Conservation (phyloP, 1,140 invertebrate genomes). For the Drosophila suzukii region DNA sequence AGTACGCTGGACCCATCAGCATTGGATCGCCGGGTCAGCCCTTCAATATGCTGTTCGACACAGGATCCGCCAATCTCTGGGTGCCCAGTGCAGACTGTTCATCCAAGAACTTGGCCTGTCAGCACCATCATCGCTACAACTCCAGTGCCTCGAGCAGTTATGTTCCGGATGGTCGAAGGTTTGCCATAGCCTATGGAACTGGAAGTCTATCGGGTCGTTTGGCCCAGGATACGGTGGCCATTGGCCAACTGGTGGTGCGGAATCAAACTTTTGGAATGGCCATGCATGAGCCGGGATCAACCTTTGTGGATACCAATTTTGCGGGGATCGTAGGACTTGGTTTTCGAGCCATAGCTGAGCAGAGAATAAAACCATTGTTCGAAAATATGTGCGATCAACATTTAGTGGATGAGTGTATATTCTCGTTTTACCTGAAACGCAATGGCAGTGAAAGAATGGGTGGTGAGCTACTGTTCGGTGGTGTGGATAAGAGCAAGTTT, state of each 20-base stretch:
- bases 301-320: constrained; percentile 97
- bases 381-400: constrained; percentile 96
- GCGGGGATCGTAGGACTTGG: constrained; percentile 97
- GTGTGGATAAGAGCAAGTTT: constrained; percentile 38
- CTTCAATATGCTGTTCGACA: constrained; percentile 58
- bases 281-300: constrained; percentile 93
- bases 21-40: constrained; percentile 96
- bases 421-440: constrained; percentile 96
- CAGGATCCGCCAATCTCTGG: constrained; percentile 57
- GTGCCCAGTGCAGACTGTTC: constrained; percentile 50
- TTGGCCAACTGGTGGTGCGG: constrained; percentile 88
- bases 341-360: constrained; percentile 93
- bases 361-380: constrained; percentile 95
- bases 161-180: constrained; percentile 39
- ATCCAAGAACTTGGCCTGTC: constrained; percentile 41
- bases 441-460: constrained; percentile 38
- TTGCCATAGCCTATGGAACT: constrained; percentile 49
- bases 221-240: constrained; percentile 46
- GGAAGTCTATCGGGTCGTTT: constrained; percentile 40
- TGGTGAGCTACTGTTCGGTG: constrained; percentile 53
- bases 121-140: constrained; percentile 52
- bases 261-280: constrained; percentile 98
- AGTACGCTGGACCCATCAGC: constrained; percentile 89
- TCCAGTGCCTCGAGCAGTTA: constrained; percentile 25
- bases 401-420: constrained; percentile 90